Percentiles rank a stretch among this genome's conserved stretches.
These are phyloP conservation scores for Orchesella cincta DNA, from an alignment of 1,140 invertebrate genomes.

Conservation along the genomic window DNA sequence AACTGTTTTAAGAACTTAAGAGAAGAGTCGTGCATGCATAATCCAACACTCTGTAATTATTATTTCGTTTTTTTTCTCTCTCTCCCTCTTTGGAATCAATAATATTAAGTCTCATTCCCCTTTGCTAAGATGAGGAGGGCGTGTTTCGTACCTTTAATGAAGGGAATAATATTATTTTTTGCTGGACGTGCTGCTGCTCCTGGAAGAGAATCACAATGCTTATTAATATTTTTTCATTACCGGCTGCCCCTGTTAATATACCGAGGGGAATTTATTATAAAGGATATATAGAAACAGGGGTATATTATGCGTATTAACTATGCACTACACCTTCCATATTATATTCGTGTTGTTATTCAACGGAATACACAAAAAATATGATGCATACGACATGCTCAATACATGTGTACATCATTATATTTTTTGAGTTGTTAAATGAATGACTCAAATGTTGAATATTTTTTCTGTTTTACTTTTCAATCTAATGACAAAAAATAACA, in stretches of 20 bases:
- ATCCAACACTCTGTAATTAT: neutral
- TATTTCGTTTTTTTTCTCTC: neutral
- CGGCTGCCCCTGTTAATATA: neutral
- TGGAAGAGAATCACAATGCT: neutral
- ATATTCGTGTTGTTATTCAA: too few relatives aligned
- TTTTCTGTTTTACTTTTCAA: neutral
- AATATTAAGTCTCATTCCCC: neutral
- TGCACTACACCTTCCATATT: too few relatives aligned
- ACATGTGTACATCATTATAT: neutral
- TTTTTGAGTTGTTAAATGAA: too few relatives aligned
- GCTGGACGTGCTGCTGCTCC: too few relatives aligned
- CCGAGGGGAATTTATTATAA: too few relatives aligned
- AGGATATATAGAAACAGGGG: too few relatives aligned
- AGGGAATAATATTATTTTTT: slow-evolving; percentile 14
- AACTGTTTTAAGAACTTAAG: neutral
- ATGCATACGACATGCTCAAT: neutral
- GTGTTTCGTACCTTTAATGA: slow-evolving; percentile 13
- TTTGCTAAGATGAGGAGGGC: neutral
- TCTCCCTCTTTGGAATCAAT: neutral
- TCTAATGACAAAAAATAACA: neutral
- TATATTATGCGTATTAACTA: too few relatives aligned
- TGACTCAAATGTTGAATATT: neutral
- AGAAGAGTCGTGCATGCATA: neutral
- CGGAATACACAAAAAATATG: neutral
- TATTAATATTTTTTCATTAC: neutral